Conservation (phyloP, 2,797 vertebrate species). For the Myripristis jacobus region DNA sequence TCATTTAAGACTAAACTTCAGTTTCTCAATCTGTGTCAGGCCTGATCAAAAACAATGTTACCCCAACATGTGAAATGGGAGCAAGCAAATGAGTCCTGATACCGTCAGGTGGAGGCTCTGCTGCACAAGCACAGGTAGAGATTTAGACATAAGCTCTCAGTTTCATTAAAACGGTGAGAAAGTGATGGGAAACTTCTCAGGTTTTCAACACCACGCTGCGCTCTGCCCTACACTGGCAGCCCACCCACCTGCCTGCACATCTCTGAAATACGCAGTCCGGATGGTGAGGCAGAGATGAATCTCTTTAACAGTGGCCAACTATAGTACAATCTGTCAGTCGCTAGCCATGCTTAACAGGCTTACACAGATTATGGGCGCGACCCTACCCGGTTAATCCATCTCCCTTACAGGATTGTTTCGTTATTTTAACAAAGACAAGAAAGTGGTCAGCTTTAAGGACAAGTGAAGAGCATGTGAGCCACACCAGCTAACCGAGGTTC, state of each 20-base stretch:
- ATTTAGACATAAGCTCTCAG: conserved; percentile 19
- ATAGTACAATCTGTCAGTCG: conserved; percentile 10
- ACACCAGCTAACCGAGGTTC: conserved; percentile 62
- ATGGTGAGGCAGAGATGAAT: conserved; percentile 13
- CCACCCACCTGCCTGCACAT: not conserved
- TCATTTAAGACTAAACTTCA: not conserved
- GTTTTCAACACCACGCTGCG: conserved; percentile 6
- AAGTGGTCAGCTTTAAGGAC: conserved; percentile 61
- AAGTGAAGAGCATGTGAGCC: conserved; percentile 65
- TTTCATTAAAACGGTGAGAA: conserved; percentile 22
- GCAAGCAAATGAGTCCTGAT: not conserved
- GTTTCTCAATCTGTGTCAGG: not conserved
- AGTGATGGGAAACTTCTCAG: conserved; percentile 1
- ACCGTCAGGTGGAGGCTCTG: not conserved
- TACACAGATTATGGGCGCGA: conserved; percentile 49
- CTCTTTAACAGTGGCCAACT: conserved; percentile 10
- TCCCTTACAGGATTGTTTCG: conserved; percentile 52
- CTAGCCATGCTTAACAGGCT: conserved; percentile 55
- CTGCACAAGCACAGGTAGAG: not conserved
- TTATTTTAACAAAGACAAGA: conserved; percentile 67
- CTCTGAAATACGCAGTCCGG: not conserved
- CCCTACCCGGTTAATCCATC: conserved; percentile 56
- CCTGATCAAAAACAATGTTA: not conserved
- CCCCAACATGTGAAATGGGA: too few relatives aligned
- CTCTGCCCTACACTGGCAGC: conserved; percentile 16